Percentiles rank a stretch among this genome's conserved stretches.
Evolutionary conservation across 2,113 vertebrate genomes (phyloP).

Genomic region (Plotosus lineatus): DNA sequence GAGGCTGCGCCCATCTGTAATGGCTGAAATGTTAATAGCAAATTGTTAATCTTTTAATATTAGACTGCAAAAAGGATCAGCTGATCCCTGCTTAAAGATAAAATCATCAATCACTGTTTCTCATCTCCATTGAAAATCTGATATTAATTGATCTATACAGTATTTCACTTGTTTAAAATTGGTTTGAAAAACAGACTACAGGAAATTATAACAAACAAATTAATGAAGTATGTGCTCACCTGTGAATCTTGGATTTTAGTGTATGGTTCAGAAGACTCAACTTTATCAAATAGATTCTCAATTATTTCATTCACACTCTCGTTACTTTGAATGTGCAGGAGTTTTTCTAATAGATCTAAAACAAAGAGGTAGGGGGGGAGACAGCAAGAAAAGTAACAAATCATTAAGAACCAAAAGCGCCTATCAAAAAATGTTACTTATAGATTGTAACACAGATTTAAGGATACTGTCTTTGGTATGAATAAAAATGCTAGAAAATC

Average conservation of each 20-base stretch:
- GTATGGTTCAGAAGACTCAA: conserved; percentile 57
- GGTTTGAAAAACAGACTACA: background rate
- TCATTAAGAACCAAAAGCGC: background rate
- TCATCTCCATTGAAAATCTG: background rate
- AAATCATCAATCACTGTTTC: background rate
- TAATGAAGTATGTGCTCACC: conserved; percentile 49
- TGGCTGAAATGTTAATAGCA: too few species aligned
- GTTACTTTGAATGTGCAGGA: conserved; percentile 64
- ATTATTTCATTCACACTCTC: conserved; percentile 65
- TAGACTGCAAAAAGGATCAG: too few species aligned
- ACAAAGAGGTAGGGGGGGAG: too few species aligned
- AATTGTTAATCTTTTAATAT: too few species aligned
- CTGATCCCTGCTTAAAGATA: too few species aligned
- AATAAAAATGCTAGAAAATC: too few species aligned
- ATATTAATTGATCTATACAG: background rate
- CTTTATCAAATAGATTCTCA: conserved; percentile 76
- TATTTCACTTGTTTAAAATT: background rate
- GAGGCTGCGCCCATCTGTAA: too few species aligned
- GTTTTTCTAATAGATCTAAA: conserved; percentile 71
- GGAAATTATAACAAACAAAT: background rate
- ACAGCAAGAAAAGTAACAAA: conserved; percentile 3
- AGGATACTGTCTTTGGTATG: too few species aligned
- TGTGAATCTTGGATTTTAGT: conserved; percentile 61
- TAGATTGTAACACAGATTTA: background rate
- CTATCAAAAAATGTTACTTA: background rate